Conservation (phyloP, 2,888 invertebrate genomes). For the Bhutanitis thaidina region DNA sequence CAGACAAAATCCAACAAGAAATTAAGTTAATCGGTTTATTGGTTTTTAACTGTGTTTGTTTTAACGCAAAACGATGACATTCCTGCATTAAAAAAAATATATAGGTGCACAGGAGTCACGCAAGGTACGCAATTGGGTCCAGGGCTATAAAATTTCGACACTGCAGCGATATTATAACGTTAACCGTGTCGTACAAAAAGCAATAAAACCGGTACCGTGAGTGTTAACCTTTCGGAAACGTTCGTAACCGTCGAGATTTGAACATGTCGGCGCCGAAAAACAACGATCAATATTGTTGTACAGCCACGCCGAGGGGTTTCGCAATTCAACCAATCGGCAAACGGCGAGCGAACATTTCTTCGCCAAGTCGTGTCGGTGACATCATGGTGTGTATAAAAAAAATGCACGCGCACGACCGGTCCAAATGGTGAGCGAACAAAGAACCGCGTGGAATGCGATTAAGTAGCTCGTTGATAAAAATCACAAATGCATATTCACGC, state of each 20-base stretch:
- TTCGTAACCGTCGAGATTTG: slow-evolving; percentile 14
- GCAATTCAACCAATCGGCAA: not conserved
- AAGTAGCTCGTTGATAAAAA: slow-evolving; percentile 4
- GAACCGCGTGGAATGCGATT: slow-evolving; percentile 16
- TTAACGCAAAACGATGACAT: no score
- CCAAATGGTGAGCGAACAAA: slow-evolving; percentile 11
- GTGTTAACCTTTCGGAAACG: not conserved
- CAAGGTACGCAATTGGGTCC: slow-evolving; percentile 1
- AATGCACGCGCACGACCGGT: slow-evolving; percentile 11
- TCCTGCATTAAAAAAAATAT: not conserved
- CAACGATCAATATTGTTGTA: not conserved
- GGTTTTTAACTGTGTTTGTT: no score
- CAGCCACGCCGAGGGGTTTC: not conserved
- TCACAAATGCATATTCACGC: slow-evolving; percentile 7
- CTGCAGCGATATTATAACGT: not conserved
- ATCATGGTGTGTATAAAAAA: slow-evolving; percentile 7
- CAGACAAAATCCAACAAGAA: no score
- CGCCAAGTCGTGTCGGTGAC: slow-evolving; percentile 2
- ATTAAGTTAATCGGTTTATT: no score
- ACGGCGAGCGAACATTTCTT: not conserved
- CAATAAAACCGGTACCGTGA: slow-evolving; percentile 12
- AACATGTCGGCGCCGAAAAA: slow-evolving; percentile 1
- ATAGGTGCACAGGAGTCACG: not conserved
- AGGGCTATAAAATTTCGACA: slow-evolving; percentile 1
- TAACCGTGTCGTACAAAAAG: slow-evolving; percentile 6